A percentile compares a stretch with the other conserved stretches of the same genome.
Evolutionary conservation across 1,140 invertebrate genomes (phyloP).

Genomic region (Stegodyphus mimosarum): DNA sequence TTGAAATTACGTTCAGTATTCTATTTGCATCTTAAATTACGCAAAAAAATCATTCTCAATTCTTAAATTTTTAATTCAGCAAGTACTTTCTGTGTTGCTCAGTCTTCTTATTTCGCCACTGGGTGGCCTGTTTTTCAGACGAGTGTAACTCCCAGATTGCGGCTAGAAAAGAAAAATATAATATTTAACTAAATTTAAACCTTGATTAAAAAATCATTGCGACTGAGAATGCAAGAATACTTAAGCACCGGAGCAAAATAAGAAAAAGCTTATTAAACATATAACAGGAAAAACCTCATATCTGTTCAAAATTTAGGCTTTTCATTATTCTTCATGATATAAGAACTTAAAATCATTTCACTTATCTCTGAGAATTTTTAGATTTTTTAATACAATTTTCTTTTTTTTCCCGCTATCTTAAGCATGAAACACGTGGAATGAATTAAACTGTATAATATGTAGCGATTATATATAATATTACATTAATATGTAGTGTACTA

Average conservation of each 20-base stretch:
- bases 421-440: too few species aligned
- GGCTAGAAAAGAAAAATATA: background rate
- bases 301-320: conserved; percentile 1
- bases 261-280: background rate
- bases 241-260: background rate
- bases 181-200: background rate
- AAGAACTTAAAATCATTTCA: too few species aligned
- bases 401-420: too few species aligned
- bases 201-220: background rate
- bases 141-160: conserved; percentile 8
- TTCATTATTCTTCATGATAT: background rate
- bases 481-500: too few species aligned
- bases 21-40: background rate
- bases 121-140: background rate
- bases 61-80: background rate
- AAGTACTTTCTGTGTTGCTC: background rate
- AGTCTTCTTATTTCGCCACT: background rate
- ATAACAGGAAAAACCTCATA: background rate
- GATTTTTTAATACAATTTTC: too few species aligned
- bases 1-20: background rate
- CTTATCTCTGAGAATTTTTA: too few species aligned
- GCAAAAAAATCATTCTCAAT: background rate
- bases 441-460: too few species aligned
- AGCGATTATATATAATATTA: too few species aligned
- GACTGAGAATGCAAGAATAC: background rate